phyloP scores from a whole-genome alignment of 2,888 invertebrate species.

The Deladenus siricidicola region DNA sequence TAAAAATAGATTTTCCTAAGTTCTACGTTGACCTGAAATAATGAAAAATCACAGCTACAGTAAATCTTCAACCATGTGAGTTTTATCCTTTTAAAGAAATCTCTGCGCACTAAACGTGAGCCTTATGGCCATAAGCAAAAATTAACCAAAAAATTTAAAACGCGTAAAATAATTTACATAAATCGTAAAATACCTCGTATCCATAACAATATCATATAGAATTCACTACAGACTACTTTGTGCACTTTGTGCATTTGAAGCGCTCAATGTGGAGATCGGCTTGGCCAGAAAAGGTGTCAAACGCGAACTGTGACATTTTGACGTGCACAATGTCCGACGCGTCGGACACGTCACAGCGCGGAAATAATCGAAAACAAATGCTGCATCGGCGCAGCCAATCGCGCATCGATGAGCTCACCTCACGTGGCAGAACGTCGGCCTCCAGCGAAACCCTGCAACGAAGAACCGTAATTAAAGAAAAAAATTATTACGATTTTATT shows the following conservation, averaged over 20 bases:
- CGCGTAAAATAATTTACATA: too few relatives aligned
- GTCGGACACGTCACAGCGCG: not conserved
- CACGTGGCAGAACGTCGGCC: constrained; percentile 6
- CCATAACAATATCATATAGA: too few relatives aligned
- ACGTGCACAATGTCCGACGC: not conserved
- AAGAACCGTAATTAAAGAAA: not conserved
- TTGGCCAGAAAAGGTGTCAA: constrained; percentile 1
- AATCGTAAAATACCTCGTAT: too few relatives aligned
- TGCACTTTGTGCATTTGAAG: not conserved
- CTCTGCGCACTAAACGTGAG: too few relatives aligned
- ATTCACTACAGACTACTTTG: too few relatives aligned
- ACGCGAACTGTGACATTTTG: constrained; percentile 1
- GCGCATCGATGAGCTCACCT: constrained; percentile 2
- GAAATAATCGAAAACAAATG: not conserved
- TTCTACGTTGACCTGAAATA: too few relatives aligned
- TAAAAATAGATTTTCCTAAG: too few relatives aligned
- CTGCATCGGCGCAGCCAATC: constrained; percentile 7
- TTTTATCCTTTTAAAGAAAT: too few relatives aligned
- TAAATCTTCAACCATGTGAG: too few relatives aligned
- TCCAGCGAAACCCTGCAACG: not conserved
- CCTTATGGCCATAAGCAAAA: too few relatives aligned
- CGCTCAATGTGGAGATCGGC: not conserved
- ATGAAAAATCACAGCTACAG: too few relatives aligned
- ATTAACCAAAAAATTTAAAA: too few relatives aligned
- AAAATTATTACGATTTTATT: not conserved